These are phyloP conservation scores for Petromus typicus DNA, from an alignment of 2,113 vertebrate species.

Conservation along the genomic window DNA sequence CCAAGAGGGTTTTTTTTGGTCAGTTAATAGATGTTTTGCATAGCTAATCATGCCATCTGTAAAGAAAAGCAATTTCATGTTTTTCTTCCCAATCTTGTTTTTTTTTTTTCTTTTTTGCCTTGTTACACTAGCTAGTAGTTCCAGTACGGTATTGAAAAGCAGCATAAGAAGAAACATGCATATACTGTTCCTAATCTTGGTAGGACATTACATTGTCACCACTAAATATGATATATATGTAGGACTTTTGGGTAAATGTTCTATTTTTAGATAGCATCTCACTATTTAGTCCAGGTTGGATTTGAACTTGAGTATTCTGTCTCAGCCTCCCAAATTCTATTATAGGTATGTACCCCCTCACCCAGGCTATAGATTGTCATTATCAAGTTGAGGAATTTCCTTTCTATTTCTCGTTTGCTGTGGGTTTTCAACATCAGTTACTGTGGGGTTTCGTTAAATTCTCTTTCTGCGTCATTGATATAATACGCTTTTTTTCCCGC, in stretches of 20 bases:
- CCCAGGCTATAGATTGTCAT: not conserved
- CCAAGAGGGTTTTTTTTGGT: not conserved
- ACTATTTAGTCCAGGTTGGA: not conserved
- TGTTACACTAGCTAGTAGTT: not conserved
- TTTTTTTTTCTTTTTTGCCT: not conserved
- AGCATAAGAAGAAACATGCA: not conserved
- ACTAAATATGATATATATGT: not conserved
- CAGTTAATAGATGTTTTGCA: not conserved
- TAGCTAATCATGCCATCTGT: not conserved
- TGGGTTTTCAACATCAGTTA: not conserved
- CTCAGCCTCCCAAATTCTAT: not conserved
- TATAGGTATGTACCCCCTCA: not conserved
- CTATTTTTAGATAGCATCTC: not conserved
- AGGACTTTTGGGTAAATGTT: not conserved
- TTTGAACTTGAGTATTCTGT: not conserved
- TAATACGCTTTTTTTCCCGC: not conserved
- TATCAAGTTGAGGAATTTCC: not conserved
- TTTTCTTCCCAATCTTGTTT: not conserved
- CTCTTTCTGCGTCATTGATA: not conserved
- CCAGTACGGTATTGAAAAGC: not conserved
- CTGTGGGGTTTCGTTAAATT: not conserved
- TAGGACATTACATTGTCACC: not conserved
- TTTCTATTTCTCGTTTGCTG: not conserved
- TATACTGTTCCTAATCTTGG: not conserved
- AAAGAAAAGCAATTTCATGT: not conserved